These are phyloP conservation scores for Callipepla squamata DNA, from an alignment of 2,113 vertebrate genomes.

Conservation along the genomic window DNA sequence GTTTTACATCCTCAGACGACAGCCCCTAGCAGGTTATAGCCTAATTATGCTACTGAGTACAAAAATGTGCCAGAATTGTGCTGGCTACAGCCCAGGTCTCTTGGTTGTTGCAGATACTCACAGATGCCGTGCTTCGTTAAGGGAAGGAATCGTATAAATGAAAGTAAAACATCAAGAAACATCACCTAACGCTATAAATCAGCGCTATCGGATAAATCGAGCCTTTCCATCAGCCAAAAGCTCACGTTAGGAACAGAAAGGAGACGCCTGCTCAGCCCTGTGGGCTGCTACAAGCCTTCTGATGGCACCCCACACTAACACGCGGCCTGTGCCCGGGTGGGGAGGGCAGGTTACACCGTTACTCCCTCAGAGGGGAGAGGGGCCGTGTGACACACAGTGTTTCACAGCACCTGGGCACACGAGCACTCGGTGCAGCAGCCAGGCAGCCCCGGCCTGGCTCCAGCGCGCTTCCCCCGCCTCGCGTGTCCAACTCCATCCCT, in stretches of 20 bases:
- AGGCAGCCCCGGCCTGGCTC: background rate
- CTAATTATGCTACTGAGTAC: background rate
- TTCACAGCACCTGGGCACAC: too few species aligned
- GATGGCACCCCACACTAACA: background rate
- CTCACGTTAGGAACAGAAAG: background rate
- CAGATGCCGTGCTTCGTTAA: background rate
- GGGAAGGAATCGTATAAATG: background rate
- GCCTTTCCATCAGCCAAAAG: background rate
- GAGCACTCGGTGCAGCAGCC: too few species aligned
- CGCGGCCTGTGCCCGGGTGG: background rate
- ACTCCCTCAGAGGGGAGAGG: too few species aligned
- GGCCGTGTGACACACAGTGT: too few species aligned
- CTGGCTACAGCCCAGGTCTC: background rate
- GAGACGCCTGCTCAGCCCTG: background rate
- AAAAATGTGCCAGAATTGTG: background rate
- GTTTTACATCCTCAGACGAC: slow-evolving; percentile 19
- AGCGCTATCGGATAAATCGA: background rate
- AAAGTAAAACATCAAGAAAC: background rate
- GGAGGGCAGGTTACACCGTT: background rate
- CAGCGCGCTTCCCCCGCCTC: too few species aligned
- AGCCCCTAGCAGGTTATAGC: slow-evolving; percentile 23
- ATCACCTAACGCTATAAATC: background rate
- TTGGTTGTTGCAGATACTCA: background rate
- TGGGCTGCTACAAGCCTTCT: background rate
- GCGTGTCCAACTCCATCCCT: background rate